Base-by-base conservation (phyloP, 2,888 invertebrate genomes). In the Pycnomerus fuliginosus region DNA sequence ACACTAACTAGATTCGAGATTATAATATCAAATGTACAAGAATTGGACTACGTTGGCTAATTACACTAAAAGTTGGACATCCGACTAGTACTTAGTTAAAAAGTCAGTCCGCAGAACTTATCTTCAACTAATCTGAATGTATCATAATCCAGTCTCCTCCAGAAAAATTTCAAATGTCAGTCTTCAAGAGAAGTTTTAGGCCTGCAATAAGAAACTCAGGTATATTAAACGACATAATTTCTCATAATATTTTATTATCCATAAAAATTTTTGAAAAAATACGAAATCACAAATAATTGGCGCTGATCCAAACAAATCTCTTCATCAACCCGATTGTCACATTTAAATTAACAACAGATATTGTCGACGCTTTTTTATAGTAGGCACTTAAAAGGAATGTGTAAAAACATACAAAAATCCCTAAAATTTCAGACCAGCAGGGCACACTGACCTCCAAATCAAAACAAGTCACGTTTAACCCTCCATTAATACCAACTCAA, bases 131-230 rank as follows among this genome's bases (percentile, higher is more conserved):
- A 70, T 67, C 67, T 71, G 70, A 71, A 71, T 53, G 68, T 71
- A 55, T 71, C 71, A 65, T 65, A 70, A 60, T 71, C 71, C 70
- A 71, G 62, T 60, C 69, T 70, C 62, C 70, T 71, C 72, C 71
- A 72, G 68, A 71, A 72, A 70, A 71, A 71, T 52, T 71, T 71
- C 69, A 70, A 70, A 68, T 72, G 72, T 72, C 72, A 72, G 71
- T 72, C 72, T 62, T 69, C 68, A 60, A 67, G 69, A 53, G 69
- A 63, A 50, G 71, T 71, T 67, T 71, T 72, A 58, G 71, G 71
- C 69, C 72, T 71, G 71, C 47, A 71, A 71, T 60, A 59, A 65
- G 65, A 69, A 64, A 64, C 65, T 67, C 51, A 60, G 65, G 67
- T 68, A 64, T 68, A 69, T 63, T 65, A 68, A 64, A 67, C 67